Evolutionary conservation across 2,797 vertebrate species (phyloP), one percentile per base, ranked within the genome.

Genomic region (Tiaroga cobitis): DNA sequence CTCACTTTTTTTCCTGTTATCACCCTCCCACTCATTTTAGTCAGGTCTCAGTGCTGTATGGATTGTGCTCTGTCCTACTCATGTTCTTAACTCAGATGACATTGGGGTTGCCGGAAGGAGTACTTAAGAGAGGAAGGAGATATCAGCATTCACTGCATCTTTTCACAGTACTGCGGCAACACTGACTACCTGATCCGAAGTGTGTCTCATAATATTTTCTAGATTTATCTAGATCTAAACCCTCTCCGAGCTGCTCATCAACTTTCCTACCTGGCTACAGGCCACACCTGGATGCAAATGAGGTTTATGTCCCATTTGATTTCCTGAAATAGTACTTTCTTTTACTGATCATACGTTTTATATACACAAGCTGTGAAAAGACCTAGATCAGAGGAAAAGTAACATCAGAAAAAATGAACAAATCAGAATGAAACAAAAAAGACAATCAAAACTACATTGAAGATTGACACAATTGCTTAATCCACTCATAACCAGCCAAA

Each of bases 401-500:
- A 97, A 98, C 97, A 96, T 96, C 95, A 92, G 93, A 91, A 89
- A 72, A 82, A 84, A 84, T 75, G 63, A 89, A 92, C 92, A 96
- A 97, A 97, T 97, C 94, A 94, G 96, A 97, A 98, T 96, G 94
- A 92, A 93, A 88, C 91, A 83, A 87, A 91, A 91, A 85, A 54
- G 78, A 84, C 83, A 88, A 96, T 96, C 96, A 96, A 95, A 97
- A 98, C 97, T 98, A 98, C 95, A 96, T 96, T 96, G 96, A 93
- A 97, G 95, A 97, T 96, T 95, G 87, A 95, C 94, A 97, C 96
- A 95, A 93, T 97, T 96, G 94, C 96, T 97, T 97, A 98, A 98
- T 98, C 96, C 98, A 99, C 97, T 99, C 97, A 98, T 98, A 99
- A 99, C 97, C 97, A 98, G 98, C 98, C 98, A 99, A 99, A 99